Evolutionary conservation across 2,888 invertebrate species (phyloP).

Genomic region (Chloromyia formosa): DNA sequence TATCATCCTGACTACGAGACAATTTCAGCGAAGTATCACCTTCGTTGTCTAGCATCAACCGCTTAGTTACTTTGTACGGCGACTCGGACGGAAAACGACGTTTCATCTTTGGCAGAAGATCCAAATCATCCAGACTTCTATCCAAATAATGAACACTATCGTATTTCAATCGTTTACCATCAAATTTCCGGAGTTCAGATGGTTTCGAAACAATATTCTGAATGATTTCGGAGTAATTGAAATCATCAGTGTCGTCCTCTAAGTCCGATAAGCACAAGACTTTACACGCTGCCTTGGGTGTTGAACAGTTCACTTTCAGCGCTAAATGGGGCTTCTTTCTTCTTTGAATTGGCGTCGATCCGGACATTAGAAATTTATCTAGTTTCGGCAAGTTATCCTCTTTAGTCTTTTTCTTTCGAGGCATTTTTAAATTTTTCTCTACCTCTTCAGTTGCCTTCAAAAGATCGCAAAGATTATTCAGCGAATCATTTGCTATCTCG

Average conservation of each 20-base stretch:
- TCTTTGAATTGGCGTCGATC: conserved; percentile 26
- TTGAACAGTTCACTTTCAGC: conserved; percentile 55
- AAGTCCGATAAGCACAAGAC: conserved; percentile 55
- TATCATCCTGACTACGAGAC: conserved; percentile 22
- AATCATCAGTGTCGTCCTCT: conserved; percentile 62
- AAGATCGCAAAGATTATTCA: conserved; percentile 54
- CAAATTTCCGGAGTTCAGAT: conserved; percentile 53
- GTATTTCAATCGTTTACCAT: conserved; percentile 54
- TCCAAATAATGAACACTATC: conserved; percentile 48
- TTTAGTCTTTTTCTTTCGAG: conserved; percentile 59
- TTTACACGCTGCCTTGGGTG: conserved; percentile 55
- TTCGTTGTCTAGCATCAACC: conserved; percentile 10
- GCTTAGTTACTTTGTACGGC: conserved; percentile 24
- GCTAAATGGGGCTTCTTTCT: background rate
- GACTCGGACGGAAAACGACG: conserved; percentile 25
- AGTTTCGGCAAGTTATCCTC: conserved; percentile 43
- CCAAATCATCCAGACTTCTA: conserved; percentile 54
- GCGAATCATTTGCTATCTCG: conserved; percentile 54
- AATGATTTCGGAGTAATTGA: conserved; percentile 67
- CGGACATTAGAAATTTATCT: conserved; percentile 25
- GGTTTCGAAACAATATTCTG: conserved; percentile 64
- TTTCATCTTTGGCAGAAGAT: conserved; percentile 52
- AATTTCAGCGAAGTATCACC: background rate
- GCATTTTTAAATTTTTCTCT: conserved; percentile 53
- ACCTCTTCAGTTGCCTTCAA: conserved; percentile 56